phyloP scores from a whole-genome alignment of 2,113 vertebrate genomes.

The Osmerus mordax region DNA sequence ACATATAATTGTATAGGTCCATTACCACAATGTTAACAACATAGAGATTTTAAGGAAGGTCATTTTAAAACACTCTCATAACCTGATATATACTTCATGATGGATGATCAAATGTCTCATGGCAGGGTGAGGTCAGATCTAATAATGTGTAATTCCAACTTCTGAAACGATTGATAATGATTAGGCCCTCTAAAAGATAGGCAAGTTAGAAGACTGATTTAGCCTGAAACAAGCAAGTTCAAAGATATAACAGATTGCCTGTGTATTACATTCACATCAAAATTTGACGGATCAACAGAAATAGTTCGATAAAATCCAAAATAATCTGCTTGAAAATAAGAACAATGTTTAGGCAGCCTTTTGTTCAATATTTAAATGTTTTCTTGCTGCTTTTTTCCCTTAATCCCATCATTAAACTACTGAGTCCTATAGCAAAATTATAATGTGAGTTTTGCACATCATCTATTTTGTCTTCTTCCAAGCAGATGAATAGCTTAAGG shows the following conservation, averaged over 20 bases:
- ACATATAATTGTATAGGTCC: conserved; percentile 5
- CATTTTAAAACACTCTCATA: neutral
- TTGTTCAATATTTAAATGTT: conserved; percentile 51
- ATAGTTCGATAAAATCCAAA: too few species aligned
- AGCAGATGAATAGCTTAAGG: conserved; percentile 69
- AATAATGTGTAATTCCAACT: too few species aligned
- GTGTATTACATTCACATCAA: too few species aligned
- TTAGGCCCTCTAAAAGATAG: too few species aligned
- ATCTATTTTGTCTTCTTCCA: conserved; percentile 60
- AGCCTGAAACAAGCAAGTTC: too few species aligned
- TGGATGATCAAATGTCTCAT: too few species aligned
- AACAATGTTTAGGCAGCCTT: conserved; percentile 11
- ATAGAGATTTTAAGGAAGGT: neutral
- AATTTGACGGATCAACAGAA: too few species aligned
- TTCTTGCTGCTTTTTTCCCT: conserved; percentile 61
- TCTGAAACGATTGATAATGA: too few species aligned
- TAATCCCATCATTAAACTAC: conserved; percentile 65
- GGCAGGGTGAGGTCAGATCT: too few species aligned
- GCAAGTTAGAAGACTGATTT: too few species aligned
- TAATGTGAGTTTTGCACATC: conserved; percentile 63
- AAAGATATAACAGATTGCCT: too few species aligned
- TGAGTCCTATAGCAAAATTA: conserved; percentile 68
- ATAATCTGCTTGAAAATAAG: neutral
- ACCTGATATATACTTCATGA: too few species aligned
- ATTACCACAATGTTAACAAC: conserved; percentile 20